Base-by-base conservation (phyloP, 2,888 invertebrate species). In the Polia nebulosa region DNA sequence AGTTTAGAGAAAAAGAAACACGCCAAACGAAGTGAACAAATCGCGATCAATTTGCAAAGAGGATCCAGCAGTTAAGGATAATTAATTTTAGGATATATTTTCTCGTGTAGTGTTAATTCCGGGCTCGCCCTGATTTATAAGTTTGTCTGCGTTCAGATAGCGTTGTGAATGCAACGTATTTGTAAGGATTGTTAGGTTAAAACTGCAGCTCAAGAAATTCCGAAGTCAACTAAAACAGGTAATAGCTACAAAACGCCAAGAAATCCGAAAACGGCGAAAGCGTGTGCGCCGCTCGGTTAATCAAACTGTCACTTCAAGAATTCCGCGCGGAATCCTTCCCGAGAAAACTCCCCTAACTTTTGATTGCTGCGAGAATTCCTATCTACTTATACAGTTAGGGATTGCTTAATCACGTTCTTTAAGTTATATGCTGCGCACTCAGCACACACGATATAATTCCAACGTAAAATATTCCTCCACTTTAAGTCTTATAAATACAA, bases 261-360 rank as follows among this genome's bases (percentile, higher is more conserved):
- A 92, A 93, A 92, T 93, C 90, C 90, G 90, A 91, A 91, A 90
- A 88, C 88, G 89, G 88, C 82, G 85, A 88, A 89, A 91, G 94
- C 94, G 94, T 94, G 93, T 94, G 94, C 94, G 91, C 93, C 91
- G 89, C 90, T 93, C 95, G 91, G 95, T 95, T 95, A 95, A 95
- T 95, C 95, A 95, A 95, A 95, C 95, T 95, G 95, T 95, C 95
- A 95, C 94, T 94, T 92, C 90, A 95, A 95, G 95, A 95, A 95
- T 95, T 94, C 94, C 93, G 89, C 90, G 94, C 91, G 92, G 92
- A 95, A 94, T 94, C 93, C 94, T 91, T 88, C 89, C 90, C 90
- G 90, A 92, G 94, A 93, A 94, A 94, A 94, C 93, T 94, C 93
- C 82, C 89, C 89, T 91, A 95, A 95, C 94, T 95, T 95, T 94